These are phyloP conservation scores for Nothocercus nigrocapillus DNA, from an alignment of 2,113 vertebrate genomes.

Conservation along the genomic window DNA sequence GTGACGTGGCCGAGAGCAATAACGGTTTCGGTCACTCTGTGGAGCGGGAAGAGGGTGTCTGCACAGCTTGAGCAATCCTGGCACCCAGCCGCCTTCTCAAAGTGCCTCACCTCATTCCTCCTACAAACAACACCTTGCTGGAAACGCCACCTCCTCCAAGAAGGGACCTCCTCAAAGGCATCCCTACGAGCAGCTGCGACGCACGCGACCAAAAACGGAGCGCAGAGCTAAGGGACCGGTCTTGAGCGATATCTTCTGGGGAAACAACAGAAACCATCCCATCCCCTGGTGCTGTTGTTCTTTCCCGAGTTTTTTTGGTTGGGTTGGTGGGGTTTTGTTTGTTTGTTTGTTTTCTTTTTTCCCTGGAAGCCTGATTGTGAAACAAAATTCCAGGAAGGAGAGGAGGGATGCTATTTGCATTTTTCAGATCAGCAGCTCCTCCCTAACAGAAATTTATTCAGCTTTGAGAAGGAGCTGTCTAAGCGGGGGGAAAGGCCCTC, in stretches of 20 bases:
- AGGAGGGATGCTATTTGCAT: neutral
- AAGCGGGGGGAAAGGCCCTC: neutral
- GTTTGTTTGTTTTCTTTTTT: neutral
- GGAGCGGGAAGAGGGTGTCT: accelerated
- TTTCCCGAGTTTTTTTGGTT: neutral
- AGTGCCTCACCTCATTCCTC: neutral
- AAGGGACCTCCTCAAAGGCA: neutral
- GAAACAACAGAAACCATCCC: neutral
- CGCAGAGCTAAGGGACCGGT: neutral
- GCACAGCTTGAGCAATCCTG: neutral
- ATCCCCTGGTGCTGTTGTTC: neutral
- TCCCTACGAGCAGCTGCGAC: neutral
- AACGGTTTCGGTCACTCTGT: neutral
- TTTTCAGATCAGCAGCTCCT: neutral
- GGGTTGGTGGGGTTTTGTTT: no score
- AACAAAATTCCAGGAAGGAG: neutral
- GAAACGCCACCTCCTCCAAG: accelerated
- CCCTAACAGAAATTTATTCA: neutral
- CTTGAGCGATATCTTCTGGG: neutral
- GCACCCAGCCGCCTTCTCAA: neutral
- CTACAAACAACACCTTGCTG: neutral
- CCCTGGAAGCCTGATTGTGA: neutral
- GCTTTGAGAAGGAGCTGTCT: neutral
- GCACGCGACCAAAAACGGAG: neutral
- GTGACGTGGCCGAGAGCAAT: neutral